Percentiles rank a stretch among this genome's conserved stretches.
Evolutionary conservation across 2,113 vertebrate genomes (phyloP).

Genomic region (Pluvialis apricaria): DNA sequence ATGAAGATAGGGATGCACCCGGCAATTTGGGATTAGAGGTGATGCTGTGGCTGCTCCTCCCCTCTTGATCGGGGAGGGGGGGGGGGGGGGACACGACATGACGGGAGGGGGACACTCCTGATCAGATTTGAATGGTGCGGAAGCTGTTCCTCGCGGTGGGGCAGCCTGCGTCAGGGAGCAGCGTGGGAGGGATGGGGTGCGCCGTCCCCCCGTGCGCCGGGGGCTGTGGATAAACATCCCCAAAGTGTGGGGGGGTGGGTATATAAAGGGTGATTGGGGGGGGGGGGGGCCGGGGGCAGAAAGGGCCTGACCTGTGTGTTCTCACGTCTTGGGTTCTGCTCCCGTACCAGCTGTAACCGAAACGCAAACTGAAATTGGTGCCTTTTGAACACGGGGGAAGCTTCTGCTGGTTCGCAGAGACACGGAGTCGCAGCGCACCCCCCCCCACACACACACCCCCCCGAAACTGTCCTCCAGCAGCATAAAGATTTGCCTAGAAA

Average conservation of each 20-base stretch:
- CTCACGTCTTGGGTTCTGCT: neutral
- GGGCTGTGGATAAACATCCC: neutral
- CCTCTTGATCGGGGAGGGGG: too few relatives aligned
- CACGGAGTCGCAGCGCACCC: neutral
- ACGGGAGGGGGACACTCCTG: neutral
- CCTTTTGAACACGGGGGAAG: slow-evolving; percentile 48
- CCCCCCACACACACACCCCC: too few relatives aligned
- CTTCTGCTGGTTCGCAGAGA: neutral
- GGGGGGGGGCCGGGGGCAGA: neutral
- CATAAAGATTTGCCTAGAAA: slow-evolving; percentile 48
- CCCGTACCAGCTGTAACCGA: neutral
- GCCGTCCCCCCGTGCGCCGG: neutral
- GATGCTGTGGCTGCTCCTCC: neutral
- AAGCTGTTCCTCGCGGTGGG: neutral
- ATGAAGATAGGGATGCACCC: neutral
- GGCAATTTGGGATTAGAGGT: neutral
- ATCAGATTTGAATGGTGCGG: neutral
- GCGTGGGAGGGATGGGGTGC: neutral
- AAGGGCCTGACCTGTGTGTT: neutral
- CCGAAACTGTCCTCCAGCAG: neutral
- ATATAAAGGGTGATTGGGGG: neutral
- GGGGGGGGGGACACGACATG: too few relatives aligned
- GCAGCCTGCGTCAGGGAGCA: neutral
- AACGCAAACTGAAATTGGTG: neutral
- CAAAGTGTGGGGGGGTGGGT: too few relatives aligned